Conservation (phyloP, 2,888 invertebrate genomes). For the Trissolcus japonicus region DNA sequence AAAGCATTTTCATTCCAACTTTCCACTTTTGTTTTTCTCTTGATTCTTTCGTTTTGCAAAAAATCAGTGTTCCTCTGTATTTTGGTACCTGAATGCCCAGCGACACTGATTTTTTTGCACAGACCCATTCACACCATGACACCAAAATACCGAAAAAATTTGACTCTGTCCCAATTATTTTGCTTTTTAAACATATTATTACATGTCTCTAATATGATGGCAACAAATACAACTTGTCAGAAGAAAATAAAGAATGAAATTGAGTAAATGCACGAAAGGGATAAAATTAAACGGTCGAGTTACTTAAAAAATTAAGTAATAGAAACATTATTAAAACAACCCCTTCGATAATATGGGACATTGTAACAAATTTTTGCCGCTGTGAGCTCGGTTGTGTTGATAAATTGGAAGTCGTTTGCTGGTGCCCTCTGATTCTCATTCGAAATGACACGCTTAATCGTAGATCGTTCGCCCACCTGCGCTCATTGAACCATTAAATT, state of each 20-base stretch:
- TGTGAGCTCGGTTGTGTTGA: too few species aligned
- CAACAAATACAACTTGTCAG: conserved; percentile 15
- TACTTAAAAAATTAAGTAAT: conserved; percentile 42
- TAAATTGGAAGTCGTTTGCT: conserved; percentile 27
- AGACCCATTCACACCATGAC: conserved; percentile 46
- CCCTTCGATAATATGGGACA: background rate
- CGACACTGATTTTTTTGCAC: conserved; percentile 59
- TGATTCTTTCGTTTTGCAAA: conserved; percentile 15
- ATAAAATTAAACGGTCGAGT: conserved; percentile 14
- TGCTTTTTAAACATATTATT: conserved; percentile 30
- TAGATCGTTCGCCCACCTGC: conserved; percentile 34
- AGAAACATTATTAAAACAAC: conserved; percentile 5
- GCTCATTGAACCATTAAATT: conserved; percentile 8
- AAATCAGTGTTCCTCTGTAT: conserved; percentile 3
- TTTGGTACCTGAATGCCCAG: conserved; percentile 47
- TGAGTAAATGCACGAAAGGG: conserved; percentile 28
- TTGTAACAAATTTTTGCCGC: conserved; percentile 5
- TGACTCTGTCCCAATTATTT: conserved; percentile 20
- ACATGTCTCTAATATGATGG: conserved; percentile 18
- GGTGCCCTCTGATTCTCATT: conserved; percentile 48
- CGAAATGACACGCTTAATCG: conserved; percentile 5
- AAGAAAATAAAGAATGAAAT: conserved; percentile 5
- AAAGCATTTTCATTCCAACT: conserved; percentile 54
- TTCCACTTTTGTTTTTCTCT: conserved; percentile 21
- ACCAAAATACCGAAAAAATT: conserved; percentile 35